Evolutionary conservation across 2,113 vertebrate genomes (phyloP).

Genomic region (Calonectris borealis): DNA sequence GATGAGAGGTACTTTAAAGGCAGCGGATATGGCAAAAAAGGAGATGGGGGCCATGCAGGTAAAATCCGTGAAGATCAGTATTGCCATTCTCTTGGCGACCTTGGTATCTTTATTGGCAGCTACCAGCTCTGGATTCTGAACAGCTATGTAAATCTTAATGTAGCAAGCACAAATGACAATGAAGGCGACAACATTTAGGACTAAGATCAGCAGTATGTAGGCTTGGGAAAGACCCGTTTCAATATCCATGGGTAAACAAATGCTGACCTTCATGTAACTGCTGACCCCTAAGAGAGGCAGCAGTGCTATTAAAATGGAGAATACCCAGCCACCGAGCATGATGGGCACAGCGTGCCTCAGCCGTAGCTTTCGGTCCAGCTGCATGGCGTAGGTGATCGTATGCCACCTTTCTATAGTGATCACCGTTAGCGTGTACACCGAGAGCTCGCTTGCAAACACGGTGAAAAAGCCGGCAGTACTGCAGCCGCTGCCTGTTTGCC

Average conservation of each 20-base stretch:
- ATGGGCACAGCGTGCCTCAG: constrained; percentile 81
- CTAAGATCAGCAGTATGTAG: constrained; percentile 84
- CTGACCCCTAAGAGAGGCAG: constrained; percentile 89
- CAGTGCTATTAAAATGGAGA: constrained; percentile 81
- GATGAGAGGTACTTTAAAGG: constrained; percentile 88
- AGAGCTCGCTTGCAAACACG: constrained; percentile 91
- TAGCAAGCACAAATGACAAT: constrained; percentile 87
- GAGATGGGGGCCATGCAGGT: constrained; percentile 94
- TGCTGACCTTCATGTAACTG: constrained; percentile 92
- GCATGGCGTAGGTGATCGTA: constrained; percentile 91
- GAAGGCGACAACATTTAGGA: constrained; percentile 85
- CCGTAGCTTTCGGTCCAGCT: constrained; percentile 81
- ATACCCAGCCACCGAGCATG: constrained; percentile 86
- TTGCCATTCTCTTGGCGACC: constrained; percentile 91
- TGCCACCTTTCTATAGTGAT: constrained; percentile 92
- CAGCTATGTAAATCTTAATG: constrained; percentile 85
- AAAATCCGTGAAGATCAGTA: constrained; percentile 95
- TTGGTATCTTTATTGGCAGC: constrained; percentile 85
- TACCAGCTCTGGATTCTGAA: constrained; percentile 83
- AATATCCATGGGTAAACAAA: constrained; percentile 95
- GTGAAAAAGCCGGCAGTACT: constrained; percentile 86
- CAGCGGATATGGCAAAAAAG: constrained; percentile 93
- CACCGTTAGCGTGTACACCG: constrained; percentile 87
- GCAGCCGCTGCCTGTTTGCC: constrained; percentile 89
- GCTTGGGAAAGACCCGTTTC: constrained; percentile 81